Conservation (phyloP, 2,888 invertebrate species). For the Agrotis exclamationis region DNA sequence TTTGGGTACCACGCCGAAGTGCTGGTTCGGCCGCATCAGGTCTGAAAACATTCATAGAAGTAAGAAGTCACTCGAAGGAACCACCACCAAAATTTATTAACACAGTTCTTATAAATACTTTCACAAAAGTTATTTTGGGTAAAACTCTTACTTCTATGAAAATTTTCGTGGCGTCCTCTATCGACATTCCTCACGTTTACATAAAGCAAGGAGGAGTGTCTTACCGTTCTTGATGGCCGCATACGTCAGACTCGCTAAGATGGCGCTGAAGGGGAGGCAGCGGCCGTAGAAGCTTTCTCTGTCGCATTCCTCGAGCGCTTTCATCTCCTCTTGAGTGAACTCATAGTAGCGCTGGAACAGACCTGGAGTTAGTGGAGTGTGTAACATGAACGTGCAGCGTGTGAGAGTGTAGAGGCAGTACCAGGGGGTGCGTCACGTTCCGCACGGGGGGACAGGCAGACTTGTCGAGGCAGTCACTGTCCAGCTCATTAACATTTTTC, state of each 20-base stretch:
- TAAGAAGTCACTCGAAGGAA: slow-evolving; percentile 79
- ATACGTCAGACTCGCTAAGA: slow-evolving; percentile 92
- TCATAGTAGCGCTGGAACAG: slow-evolving; percentile 90
- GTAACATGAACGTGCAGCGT: no score
- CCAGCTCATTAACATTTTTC: slow-evolving; percentile 29
- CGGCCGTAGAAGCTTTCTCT: slow-evolving; percentile 95
- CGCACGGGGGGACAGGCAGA: slow-evolving; percentile 74
- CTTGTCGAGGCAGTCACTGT: slow-evolving; percentile 71
- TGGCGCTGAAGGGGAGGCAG: slow-evolving; percentile 93
- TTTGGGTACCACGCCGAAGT: slow-evolving; percentile 94
- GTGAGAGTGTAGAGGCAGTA: slow-evolving; percentile 52
- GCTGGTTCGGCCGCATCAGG: slow-evolving; percentile 88
- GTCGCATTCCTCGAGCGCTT: slow-evolving; percentile 94
- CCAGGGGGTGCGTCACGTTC: slow-evolving; percentile 86
- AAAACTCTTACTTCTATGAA: slow-evolving; percentile 85
- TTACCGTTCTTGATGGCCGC: slow-evolving; percentile 93
- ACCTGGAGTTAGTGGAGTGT: slow-evolving; percentile 6
- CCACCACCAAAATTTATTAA: slow-evolving; percentile 68
- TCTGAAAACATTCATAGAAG: slow-evolving; percentile 91
- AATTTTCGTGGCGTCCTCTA: slow-evolving; percentile 77
- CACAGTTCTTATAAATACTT: slow-evolving; percentile 14
- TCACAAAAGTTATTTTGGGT: slow-evolving; percentile 1
- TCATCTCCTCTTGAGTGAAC: slow-evolving; percentile 93
- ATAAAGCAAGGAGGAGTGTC: slow-evolving; percentile 24
- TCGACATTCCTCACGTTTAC: slow-evolving; percentile 47